Base-by-base conservation (phyloP, 1,140 invertebrate species). In the Doryteuthis pealeii region DNA sequence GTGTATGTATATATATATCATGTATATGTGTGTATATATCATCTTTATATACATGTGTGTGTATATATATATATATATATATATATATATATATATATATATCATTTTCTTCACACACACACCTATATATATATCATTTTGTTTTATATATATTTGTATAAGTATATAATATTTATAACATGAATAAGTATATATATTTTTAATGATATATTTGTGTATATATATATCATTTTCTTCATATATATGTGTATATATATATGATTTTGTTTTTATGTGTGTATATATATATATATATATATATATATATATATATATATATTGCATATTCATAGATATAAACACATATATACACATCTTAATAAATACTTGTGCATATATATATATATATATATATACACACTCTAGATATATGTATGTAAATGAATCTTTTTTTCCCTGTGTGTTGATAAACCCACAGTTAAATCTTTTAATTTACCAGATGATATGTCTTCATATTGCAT, bases 321-420 rank as follows among this genome's bases (percentile, higher is more conserved):
- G 28, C n/a, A 58, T 72, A 49, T 72, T 12, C 58, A 18, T 33
- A 8, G 4, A 4, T 30, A 66, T 45, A 40, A n/a, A 72, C 30
- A 30, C 30, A 62, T 58, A 62, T 58, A 35, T 45, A 70, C 28
- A 32, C 32, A 30, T 33, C 0, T 32, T 12, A 22, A 14, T 5
- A 45, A 18, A 33, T 30, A 31, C 14, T 15, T 72, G 54, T 72
- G 31, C 58, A 49, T 72, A 58, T 72, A 43, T 72, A 22, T 72
- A 5, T 49, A 33, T 72, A 2, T 54, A 22, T 81, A 77, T 72
- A 35, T 54, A 1, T 79, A 76, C 2, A 80, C 77, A 73, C 66
- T 58, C 10, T 58, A 58, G 10, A 58, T 5, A 58, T 22, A 28
- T 28, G 18, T 28, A 58, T 28, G 18, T 28, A 58, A 14, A 28